Base-by-base conservation (phyloP, 2,113 vertebrate genomes). In the Myxocyprinus asiaticus region DNA sequence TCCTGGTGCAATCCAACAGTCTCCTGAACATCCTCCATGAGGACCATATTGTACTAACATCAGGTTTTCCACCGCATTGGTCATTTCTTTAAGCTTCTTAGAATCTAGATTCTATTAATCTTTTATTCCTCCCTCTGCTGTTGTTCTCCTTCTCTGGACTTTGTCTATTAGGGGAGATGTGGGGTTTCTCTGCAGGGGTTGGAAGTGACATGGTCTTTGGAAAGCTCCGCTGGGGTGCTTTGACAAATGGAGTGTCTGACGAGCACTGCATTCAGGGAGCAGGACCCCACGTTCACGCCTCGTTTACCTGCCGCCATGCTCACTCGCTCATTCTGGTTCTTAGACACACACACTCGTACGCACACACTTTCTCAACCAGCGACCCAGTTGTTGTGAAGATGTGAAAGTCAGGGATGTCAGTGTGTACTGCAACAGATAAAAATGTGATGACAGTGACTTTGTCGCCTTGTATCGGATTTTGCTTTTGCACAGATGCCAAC, bases 181-280 rank as follows among this genome's bases (percentile, higher is more conserved):
- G 88, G 86, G 84, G 87, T 69, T 78, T 90, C 89, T 87, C 90
- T 85, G 87, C 87, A 88, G 88, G 87, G 86, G 85, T 87, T 86
- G 90, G 87, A 88, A 83, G 88, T 90, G 90, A 91, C 89, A 88
- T 86, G 82, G 88, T 90, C 90, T 89, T 89, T 83, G 76, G 85
- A 72, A 88, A 67, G 83, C 84, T 82, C 78, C 77, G 4, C 85
- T 67, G 86, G 80, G 90, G 58, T 85, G 84, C 86, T 90, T 91
- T 92, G 92, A 93, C 90, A 93, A 92, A 93, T 93, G 90, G 90
- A 90, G 86, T 91, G 86, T 85, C 90, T 93, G 91, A 92, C 87
- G 82, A 84, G 88, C 84, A 77, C 87, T 79, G 80, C 75, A 85
- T 88, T 68, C 72, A 87, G 87, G 88, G 89, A 87, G 86, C 83